phyloP scores from a whole-genome alignment of 2,113 vertebrate genomes.

The Peucedramus taeniatus region DNA sequence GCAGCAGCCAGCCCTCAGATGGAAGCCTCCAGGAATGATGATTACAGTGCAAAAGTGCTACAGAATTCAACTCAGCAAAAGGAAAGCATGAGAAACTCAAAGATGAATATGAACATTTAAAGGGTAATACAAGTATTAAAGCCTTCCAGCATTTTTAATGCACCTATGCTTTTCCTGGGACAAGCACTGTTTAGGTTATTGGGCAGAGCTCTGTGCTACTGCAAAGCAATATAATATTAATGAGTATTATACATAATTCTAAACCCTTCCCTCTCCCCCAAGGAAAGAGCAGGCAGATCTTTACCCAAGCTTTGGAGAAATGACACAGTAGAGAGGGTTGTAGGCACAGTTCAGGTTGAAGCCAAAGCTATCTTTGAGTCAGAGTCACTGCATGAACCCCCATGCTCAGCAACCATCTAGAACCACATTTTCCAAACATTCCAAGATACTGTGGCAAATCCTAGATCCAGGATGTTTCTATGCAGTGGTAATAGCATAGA shows the following conservation, averaged over 20 bases:
- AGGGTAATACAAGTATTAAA: not conserved
- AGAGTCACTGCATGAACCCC: not conserved
- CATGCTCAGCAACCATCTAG: not conserved
- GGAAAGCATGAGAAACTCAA: not conserved
- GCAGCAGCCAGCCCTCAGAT: not conserved
- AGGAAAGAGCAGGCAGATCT: not conserved
- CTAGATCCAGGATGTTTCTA: not conserved
- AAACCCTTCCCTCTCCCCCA: not conserved
- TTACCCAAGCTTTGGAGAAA: not conserved
- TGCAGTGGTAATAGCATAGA: rapidly evolving
- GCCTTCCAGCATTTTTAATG: not conserved
- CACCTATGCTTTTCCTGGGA: not conserved
- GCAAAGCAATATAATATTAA: not conserved
- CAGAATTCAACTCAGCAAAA: not conserved
- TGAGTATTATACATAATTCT: not conserved
- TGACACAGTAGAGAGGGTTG: not conserved
- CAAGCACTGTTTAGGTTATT: not conserved
- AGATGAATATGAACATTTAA: not conserved
- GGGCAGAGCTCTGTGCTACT: not conserved
- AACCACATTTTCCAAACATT: not conserved
- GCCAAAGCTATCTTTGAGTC: not conserved
- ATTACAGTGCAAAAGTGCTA: not conserved
- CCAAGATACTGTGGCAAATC: not conserved
- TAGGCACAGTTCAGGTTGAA: not conserved
- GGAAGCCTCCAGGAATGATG: not conserved